Conservation (phyloP, 2,113 vertebrate genomes). For the Poeciliopsis prolifica region DNA sequence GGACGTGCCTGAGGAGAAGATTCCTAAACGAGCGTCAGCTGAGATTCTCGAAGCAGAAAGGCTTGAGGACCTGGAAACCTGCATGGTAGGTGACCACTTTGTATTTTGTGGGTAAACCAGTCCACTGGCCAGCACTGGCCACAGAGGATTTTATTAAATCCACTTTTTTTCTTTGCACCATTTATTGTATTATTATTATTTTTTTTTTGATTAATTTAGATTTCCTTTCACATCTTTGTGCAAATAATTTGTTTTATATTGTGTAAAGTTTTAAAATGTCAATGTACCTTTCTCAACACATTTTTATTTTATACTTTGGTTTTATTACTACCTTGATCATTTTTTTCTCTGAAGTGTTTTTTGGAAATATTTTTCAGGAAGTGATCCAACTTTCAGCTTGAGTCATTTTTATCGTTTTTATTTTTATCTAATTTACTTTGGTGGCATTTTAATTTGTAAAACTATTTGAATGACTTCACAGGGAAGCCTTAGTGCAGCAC, state of each 20-base stretch:
- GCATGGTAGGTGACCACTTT: constrained; percentile 86
- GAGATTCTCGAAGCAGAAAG: constrained; percentile 90
- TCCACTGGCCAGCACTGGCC: neutral
- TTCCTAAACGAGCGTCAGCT: constrained; percentile 80
- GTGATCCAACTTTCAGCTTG: neutral
- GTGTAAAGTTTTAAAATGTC: too few species aligned
- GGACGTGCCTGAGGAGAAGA: constrained; percentile 86
- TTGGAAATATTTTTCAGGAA: neutral
- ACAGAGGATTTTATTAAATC: neutral
- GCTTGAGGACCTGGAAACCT: constrained; percentile 92
- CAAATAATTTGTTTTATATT: too few species aligned
- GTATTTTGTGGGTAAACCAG: neutral
- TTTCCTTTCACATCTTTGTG: too few species aligned
- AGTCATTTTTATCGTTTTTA: too few species aligned
- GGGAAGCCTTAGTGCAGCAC: neutral
- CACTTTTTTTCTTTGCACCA: neutral
- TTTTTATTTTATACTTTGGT: too few species aligned
- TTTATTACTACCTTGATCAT: too few species aligned
- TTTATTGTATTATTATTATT: neutral
- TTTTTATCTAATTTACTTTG: neutral
- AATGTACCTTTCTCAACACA: too few species aligned
- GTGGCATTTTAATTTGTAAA: neutral
- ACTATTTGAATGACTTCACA: neutral
- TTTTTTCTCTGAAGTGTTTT: too few species aligned
- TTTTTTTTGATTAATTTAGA: neutral